Conservation (phyloP, 2,113 vertebrate species). For the Tupaia tana region DNA sequence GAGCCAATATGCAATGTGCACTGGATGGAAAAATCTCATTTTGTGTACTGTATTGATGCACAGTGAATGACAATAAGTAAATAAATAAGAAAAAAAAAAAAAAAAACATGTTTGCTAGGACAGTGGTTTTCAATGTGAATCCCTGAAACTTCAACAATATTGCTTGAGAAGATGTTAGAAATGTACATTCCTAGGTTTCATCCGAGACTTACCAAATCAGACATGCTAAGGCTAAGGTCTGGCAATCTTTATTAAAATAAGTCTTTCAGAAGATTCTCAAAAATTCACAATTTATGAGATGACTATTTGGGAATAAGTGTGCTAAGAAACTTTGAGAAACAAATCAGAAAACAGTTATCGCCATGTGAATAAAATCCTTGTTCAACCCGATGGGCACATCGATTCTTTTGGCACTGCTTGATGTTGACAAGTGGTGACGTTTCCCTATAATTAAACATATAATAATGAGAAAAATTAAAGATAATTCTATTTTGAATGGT, state of each 20-base stretch:
- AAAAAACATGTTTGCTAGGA: too few relatives aligned
- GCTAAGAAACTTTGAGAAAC: not conserved
- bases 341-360: not conserved
- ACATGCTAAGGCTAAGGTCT: fast-evolving
- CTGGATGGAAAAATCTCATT: too few relatives aligned
- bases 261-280: not conserved
- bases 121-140: not conserved
- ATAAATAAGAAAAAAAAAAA: too few relatives aligned
- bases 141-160: not conserved
- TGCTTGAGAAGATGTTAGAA: not conserved
- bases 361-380: not conserved
- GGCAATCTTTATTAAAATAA: not conserved
- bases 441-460: not conserved
- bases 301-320: not conserved
- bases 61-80: too few relatives aligned
- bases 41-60: too few relatives aligned
- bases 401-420: not conserved
- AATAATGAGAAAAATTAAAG: not conserved
- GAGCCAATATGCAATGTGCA: too few relatives aligned
- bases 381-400: not conserved
- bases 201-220: not conserved
- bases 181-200: not conserved
- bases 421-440: not conserved
- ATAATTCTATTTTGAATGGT: not conserved
- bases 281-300: fast-evolving